Evolutionary conservation across 2,888 invertebrate species (phyloP), one percentile per base, ranked within the genome.

Genomic region (Cosmopolites sordidus): DNA sequence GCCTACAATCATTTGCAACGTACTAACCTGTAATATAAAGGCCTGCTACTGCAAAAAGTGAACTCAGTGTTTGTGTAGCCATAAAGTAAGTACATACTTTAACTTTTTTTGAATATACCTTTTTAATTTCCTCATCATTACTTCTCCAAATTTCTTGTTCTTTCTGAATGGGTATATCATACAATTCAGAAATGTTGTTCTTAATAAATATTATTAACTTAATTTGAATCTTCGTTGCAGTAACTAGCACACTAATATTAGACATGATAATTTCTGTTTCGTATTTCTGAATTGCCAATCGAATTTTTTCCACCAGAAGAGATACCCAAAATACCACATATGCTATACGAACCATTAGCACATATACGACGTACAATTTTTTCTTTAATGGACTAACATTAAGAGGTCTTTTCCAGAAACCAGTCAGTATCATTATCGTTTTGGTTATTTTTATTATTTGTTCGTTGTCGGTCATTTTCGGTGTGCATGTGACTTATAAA

Each of bases 71-170:
- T 43, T 27, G 14, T 2, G 29, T 8, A 12, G 33, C 33, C 6
- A 37, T 14, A 43, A 42, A 43, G 1, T 16, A 11, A 14, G 16
- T 15, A 11, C 37, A 37, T 3, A 15, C 8, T 15, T 16, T 16
- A 43, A 37, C 11, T 16, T 49, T 49, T 6, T n/a, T 16, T 3
- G 17, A 6, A 27, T 49, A 49, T 5, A 38, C 1, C 15, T 43
- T 38, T 37, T 43, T 37, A 4, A 49, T 43, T 6, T 22, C 43
- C 8, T 33, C 37, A 43, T 43, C 43, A n/a, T 37, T 33, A 8
- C 5, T n/a, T n/a, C 17, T 43, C 49, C 49, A 49, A 12, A 43
- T 30, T 22, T 49, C 29, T n/a, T 33, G 6, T 38, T 49, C 49
- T 33, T 17, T 43, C 9, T 22, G 22, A n/a, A 49, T 38, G 5